phyloP scores from a whole-genome alignment of 2,888 invertebrate genomes.

The Eupithecia subumbrata region DNA sequence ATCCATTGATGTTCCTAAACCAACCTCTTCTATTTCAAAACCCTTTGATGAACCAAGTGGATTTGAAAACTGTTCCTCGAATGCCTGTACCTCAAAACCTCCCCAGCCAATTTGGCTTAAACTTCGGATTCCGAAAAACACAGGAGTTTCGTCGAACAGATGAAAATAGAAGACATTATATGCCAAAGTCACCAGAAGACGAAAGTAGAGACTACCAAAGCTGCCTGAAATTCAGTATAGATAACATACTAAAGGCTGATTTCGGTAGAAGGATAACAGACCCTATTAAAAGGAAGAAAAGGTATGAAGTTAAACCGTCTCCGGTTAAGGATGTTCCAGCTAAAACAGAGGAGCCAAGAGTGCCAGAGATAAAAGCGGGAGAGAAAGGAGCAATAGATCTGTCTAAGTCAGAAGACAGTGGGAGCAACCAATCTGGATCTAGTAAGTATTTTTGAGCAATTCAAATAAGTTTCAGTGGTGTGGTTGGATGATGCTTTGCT shows the following conservation, averaged over 20 bases:
- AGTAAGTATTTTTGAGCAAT: slow-evolving; percentile 64
- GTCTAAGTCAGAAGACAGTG: slow-evolving; percentile 76
- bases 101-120: slow-evolving; percentile 66
- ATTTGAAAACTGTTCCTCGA: slow-evolving; percentile 66
- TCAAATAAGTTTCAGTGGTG: neutral
- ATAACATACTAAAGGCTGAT: slow-evolving; percentile 93
- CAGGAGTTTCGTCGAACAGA: slow-evolving; percentile 64
- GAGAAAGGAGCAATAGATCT: slow-evolving; percentile 78
- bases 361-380: slow-evolving; percentile 70
- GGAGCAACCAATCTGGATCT: slow-evolving; percentile 73
- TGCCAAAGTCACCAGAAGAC: slow-evolving; percentile 71
- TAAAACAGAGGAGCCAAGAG: slow-evolving; percentile 69
- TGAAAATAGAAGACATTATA: slow-evolving; percentile 66
- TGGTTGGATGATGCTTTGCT: neutral
- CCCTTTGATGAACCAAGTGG: slow-evolving; percentile 70
- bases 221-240: slow-evolving; percentile 91
- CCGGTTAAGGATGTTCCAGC: slow-evolving; percentile 65
- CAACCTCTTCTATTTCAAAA: slow-evolving; percentile 76
- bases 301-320: slow-evolving; percentile 62
- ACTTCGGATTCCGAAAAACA: slow-evolving; percentile 63
- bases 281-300: slow-evolving; percentile 85
- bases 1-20: slow-evolving; percentile 79
- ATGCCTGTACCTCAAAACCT: slow-evolving; percentile 67
- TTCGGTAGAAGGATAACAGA: slow-evolving; percentile 90
- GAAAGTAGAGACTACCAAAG: slow-evolving; percentile 78